Evolutionary conservation across 2,797 vertebrate species (phyloP).

Genomic region (Onychomys arenicola): DNA sequence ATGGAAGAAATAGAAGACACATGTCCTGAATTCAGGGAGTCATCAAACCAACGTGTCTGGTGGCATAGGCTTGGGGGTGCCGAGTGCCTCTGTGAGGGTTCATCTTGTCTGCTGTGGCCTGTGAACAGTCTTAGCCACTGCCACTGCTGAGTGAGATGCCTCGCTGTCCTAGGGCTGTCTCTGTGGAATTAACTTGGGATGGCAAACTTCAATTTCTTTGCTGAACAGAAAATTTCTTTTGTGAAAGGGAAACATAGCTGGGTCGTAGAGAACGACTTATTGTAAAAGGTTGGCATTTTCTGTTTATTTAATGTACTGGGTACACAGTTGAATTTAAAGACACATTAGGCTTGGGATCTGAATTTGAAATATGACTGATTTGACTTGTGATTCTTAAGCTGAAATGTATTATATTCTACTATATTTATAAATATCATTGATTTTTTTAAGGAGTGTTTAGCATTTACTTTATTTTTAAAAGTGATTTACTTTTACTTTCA

Average conservation of each 20-base stretch:
- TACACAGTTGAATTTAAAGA: constrained; percentile 10
- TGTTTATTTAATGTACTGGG: constrained; percentile 2
- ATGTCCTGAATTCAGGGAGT: background rate
- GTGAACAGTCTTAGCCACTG: background rate
- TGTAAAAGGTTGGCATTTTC: background rate
- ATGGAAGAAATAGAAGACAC: constrained; percentile 45
- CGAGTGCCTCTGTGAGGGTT: background rate
- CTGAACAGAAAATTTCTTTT: constrained; percentile 30
- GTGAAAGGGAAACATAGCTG: background rate
- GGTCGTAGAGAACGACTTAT: background rate
- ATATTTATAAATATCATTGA: constrained; percentile 19
- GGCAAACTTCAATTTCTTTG: background rate
- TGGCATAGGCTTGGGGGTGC: background rate
- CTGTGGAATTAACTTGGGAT: background rate
- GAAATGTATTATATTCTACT: constrained; percentile 30
- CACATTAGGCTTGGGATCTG: background rate
- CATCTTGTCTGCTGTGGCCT: background rate
- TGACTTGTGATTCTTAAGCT: constrained; percentile 18
- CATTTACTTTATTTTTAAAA: constrained; percentile 1
- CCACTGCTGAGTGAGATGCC: background rate
- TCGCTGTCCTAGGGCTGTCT: background rate
- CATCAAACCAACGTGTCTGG: background rate
- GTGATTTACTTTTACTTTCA: background rate
- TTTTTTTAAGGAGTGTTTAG: constrained; percentile 17
- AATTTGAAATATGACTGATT: constrained; percentile 46